Evolutionary conservation across 92 coral and sea anemone species (phyloP), one percentile per base, ranked within the genome.

Genomic region (Epizoanthus rinbou): DNA sequence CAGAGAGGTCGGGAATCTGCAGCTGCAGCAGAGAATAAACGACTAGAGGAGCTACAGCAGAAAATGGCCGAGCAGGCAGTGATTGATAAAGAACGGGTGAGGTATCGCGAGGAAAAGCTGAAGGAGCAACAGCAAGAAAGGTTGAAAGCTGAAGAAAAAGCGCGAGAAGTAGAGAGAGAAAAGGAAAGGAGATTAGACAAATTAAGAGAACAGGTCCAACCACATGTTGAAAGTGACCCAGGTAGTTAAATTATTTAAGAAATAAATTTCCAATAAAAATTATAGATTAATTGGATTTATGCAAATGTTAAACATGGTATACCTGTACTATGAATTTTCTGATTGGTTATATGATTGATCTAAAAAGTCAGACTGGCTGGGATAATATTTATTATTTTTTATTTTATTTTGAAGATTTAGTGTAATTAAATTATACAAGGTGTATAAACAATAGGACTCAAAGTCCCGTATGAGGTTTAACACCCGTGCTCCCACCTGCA

Each of bases 171-270:
- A 57, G 94, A 97, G 74, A 74, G 69, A 66, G 92, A 90, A 68
- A 94, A 74, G 65, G 92, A 97, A 75, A 86, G 79, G 73, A 84
- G 94, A 76, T 89, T 97, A 2, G 97, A 92, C 58, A 90, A 87
- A 71, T 91, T 97, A 4, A 81, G 99, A 86, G 98, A 94, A 89
- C 97, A 91, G 97, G 99, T 97, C 0, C 94, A 90, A 73, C 98
- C 93, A 15, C 95, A 91, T 84, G 94, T 92, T 15, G 91, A 89
- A 22, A 89, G 86, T 73, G 94, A 94, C 64, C 99, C 98, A 59
- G 82, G 82, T 78, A 57, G 2, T 1, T 4, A 8, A 33, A 8
- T 37, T 37, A 37, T 37, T 37, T 37, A 4, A 11, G 15, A 9
- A 33, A 14, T 7, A 6, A 15, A 0, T 4, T 25, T 19, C 16